Conservation (phyloP, 1,140 invertebrate genomes). For the Papilio polyxenes region DNA sequence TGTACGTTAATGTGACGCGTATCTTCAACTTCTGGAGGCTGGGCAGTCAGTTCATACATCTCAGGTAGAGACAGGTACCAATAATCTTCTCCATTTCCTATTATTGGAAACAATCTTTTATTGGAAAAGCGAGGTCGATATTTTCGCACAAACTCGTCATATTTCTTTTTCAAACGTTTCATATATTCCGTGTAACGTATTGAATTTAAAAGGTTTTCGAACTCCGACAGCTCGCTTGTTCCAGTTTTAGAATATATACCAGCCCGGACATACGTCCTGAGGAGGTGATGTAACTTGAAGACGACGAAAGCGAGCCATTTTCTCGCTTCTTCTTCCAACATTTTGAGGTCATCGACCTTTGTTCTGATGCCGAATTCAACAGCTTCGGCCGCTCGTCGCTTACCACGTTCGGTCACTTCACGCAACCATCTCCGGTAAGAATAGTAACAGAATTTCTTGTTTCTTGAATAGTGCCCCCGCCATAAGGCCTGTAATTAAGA, state of each 20-base stretch:
- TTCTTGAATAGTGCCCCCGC: conserved; percentile 72
- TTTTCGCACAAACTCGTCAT: conserved; percentile 70
- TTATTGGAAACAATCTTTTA: conserved; percentile 72
- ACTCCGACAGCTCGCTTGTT: conserved; percentile 67
- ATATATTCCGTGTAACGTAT: conserved; percentile 77
- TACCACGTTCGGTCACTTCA: conserved; percentile 66
- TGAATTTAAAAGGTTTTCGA: conserved; percentile 75
- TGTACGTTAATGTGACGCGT: conserved; percentile 59
- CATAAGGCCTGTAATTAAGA: conserved; percentile 62
- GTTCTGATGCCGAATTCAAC: conserved; percentile 68
- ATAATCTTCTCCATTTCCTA: conserved; percentile 73
- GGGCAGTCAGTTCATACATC: conserved; percentile 71
- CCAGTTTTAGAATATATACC: conserved; percentile 73
- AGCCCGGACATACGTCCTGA: conserved; percentile 69
- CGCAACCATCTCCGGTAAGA: conserved; percentile 72
- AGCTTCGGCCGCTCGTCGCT: conserved; percentile 65
- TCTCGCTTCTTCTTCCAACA: conserved; percentile 72
- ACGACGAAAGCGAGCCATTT: conserved; percentile 76
- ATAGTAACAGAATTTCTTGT: conserved; percentile 70
- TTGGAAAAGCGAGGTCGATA: conserved; percentile 66
- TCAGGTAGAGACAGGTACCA: conserved; percentile 76
- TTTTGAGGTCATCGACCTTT: conserved; percentile 65
- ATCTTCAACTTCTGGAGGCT: conserved; percentile 49
- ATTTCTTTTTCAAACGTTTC: conserved; percentile 71
- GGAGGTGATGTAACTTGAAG: conserved; percentile 78